Percentiles rank a stretch among this genome's conserved stretches.
These are phyloP conservation scores for Leptopilina boulardi DNA, from an alignment of 1,140 invertebrate genomes.

Conservation along the genomic window DNA sequence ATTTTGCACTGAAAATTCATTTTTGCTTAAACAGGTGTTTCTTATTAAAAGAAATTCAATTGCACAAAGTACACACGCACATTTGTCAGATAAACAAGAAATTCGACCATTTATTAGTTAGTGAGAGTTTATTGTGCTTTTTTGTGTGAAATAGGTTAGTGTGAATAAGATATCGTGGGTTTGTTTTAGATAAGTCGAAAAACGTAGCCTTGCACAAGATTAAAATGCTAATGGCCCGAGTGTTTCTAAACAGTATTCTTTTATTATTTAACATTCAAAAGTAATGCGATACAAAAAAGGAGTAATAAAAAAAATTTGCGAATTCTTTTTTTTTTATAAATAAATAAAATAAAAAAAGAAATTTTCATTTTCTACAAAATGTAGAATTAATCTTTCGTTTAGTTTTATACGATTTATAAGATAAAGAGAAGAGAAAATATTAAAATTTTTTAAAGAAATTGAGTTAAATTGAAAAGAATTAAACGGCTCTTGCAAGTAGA, in stretches of 20 bases:
- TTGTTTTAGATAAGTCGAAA: slow-evolving; percentile 17
- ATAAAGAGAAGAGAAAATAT: neutral
- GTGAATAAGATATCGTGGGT: neutral
- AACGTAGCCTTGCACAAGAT: slow-evolving; percentile 10
- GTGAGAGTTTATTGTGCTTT: neutral
- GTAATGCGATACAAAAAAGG: no score
- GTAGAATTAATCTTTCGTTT: no score
- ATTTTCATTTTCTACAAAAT: no score
- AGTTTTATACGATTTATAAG: no score
- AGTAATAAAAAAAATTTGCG: no score
- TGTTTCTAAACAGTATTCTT: neutral
- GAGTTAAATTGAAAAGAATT: slow-evolving; percentile 9
- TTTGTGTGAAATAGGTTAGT: slow-evolving; percentile 10
- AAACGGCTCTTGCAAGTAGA: slow-evolving; percentile 34
- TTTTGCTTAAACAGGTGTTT: slow-evolving; percentile 11
- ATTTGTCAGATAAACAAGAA: slow-evolving; percentile 3
- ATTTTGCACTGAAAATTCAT: neutral
- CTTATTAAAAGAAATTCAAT: neutral
- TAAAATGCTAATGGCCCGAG: slow-evolving; percentile 10
- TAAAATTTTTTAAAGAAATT: neutral
- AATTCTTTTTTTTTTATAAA: no score
- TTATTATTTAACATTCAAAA: no score
- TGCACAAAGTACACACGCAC: neutral
- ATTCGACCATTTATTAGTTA: slow-evolving; percentile 16
- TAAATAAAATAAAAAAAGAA: no score